phyloP scores from a whole-genome alignment of 2,113 vertebrate genomes.

The Anguilla japonica region DNA sequence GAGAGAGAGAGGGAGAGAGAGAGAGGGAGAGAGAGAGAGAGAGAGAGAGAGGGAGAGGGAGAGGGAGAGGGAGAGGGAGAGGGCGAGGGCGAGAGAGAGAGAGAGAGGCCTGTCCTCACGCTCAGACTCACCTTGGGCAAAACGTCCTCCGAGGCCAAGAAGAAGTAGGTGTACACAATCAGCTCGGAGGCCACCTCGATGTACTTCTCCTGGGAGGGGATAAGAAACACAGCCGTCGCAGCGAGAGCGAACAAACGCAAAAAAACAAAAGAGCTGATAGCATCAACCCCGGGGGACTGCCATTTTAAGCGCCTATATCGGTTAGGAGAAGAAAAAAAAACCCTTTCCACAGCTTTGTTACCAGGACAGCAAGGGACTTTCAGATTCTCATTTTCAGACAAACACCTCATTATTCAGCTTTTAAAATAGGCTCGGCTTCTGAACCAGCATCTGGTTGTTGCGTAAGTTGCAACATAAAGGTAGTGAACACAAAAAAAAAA shows the following conservation, averaged over 20 bases:
- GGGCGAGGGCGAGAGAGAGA: too few species aligned
- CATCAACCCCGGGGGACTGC: not conserved
- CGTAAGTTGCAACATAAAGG: not conserved
- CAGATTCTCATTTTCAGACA: not conserved
- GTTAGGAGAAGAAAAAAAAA: too few species aligned
- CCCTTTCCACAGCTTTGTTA: too few species aligned
- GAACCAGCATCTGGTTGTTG: not conserved
- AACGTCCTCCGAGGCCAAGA: conserved; percentile 88
- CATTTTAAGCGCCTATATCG: not conserved
- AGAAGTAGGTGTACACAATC: conserved; percentile 97
- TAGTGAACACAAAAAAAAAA: not conserved
- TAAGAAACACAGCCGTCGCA: not conserved
- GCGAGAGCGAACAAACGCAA: not conserved
- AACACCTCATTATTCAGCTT: not conserved
- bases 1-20: too few species aligned
- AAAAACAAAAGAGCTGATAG: not conserved
- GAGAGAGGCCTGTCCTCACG: not conserved
- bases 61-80: too few species aligned
- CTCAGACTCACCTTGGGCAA: conserved; percentile 81
- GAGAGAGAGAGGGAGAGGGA: too few species aligned
- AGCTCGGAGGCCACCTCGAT: conserved; percentile 92
- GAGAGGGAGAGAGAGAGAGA: too few species aligned
- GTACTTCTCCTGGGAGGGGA: conserved; percentile 85
- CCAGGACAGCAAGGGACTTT: not conserved
- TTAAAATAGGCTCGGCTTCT: not conserved